A percentile compares a stretch with the other conserved stretches of the same genome.
Conservation (phyloP, 30 jellyfish, hydroid and myxozoan species). For the Cassiopea xamachana region DNA sequence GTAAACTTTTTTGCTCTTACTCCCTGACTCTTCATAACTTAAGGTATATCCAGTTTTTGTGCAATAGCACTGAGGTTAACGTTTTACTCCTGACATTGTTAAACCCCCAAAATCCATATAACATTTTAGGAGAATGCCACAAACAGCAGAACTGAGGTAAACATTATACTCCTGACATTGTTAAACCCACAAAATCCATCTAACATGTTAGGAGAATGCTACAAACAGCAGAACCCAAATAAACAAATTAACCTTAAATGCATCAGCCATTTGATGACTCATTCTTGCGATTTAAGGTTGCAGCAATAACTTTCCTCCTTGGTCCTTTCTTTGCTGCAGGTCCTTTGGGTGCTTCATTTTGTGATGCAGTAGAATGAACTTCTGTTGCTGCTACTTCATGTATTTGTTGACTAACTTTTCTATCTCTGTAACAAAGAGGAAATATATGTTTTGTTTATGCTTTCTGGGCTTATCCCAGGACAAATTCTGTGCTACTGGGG, state of each 20-base stretch:
- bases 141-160: not conserved
- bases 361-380: not conserved
- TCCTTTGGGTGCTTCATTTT: not conserved
- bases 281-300: constrained; percentile 40
- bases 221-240: not conserved
- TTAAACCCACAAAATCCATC: not conserved
- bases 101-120: not conserved
- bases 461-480: too few species aligned
- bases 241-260: not conserved
- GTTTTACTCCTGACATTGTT: not conserved
- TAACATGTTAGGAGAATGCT: not conserved
- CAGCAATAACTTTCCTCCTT: constrained; percentile 27
- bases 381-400: not conserved
- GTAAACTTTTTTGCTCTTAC: too few species aligned
- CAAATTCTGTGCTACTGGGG: too few species aligned
- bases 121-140: not conserved
- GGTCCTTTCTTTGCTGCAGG: constrained; percentile 5
- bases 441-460: not conserved
- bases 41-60: too few species aligned
- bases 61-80: too few species aligned
- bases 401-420: not conserved
- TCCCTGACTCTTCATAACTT: too few species aligned
- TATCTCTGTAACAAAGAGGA: not conserved
- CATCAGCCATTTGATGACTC: constrained; percentile 29
- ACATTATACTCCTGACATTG: not conserved